Evolutionary conservation across 1,140 invertebrate species (phyloP), one percentile per base, ranked within the genome.

Genomic region (Telenomus remus): DNA sequence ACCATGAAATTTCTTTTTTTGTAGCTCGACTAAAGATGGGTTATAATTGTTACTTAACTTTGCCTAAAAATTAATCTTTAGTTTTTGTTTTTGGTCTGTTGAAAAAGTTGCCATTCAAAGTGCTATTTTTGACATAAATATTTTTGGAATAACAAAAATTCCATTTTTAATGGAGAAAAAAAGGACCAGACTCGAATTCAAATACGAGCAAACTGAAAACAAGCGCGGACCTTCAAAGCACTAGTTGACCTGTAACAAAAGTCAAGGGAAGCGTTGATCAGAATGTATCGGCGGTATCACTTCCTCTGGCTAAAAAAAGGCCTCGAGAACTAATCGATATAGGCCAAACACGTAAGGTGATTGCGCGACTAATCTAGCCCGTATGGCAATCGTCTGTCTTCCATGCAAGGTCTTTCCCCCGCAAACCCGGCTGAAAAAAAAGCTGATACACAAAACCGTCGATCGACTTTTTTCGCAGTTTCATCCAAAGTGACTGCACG

Each of bases 321-420:
- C 76, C 76, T 81, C 77, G 66, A 59, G 57, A 19, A 44, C 34
- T 79, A 85, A 85, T 87, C 85, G 81, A 86, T 87, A 79, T 87
- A 83, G 85, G 84, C 65, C 84, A 83, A 64, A 63, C 66, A 60
- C 59, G 44, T 72, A 44, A 60, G 55, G 78, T 73, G 69, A 65
- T 75, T 75, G 57, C 51, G 56, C 68, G 77, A 76, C 80, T 84
- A 81, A 80, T 57, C 75, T 80, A 12, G 57, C 86, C 86, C 86
- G 81, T 85, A 87, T 87, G 73, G 51, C 37, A 47, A 50, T 46
- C 51, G 46, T 60, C 70, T 73, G 51, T 83, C 83, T 86, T 86
- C 82, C 60, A 37, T 46, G 59, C 84, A 85, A 84, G 84, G 81
- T 74, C 79, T 77, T 35, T 64, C 46, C 76, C 79, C 72, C 72